Evolutionary conservation across 2,888 invertebrate genomes (phyloP).

Genomic region (Sicus ferrugineus): DNA sequence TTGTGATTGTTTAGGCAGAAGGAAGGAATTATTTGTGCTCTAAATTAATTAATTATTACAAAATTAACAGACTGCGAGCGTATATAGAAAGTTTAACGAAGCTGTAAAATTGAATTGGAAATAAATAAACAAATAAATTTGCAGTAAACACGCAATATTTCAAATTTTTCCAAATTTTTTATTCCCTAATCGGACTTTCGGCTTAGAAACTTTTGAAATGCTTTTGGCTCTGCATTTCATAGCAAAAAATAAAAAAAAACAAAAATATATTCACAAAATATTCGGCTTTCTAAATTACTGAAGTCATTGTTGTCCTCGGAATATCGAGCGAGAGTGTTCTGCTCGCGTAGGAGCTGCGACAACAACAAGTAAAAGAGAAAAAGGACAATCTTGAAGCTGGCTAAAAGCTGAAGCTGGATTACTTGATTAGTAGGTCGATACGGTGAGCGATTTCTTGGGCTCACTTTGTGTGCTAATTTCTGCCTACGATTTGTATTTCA

Average conservation of each 20-base stretch:
- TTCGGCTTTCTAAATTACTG: background rate
- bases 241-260: background rate
- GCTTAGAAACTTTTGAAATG: background rate
- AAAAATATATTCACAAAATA: background rate
- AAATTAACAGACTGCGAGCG: slow-evolving; percentile 11
- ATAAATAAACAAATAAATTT: slow-evolving; percentile 17
- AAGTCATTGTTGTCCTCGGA: background rate
- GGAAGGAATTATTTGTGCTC: slow-evolving; percentile 2
- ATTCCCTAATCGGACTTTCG: slow-evolving; percentile 1
- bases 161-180: slow-evolving; percentile 27
- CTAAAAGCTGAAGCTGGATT: too few relatives aligned
- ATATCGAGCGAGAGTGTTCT: background rate
- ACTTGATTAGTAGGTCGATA: too few relatives aligned
- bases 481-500: background rate
- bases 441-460: background rate
- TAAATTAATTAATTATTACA: slow-evolving; percentile 16
- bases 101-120: slow-evolving; percentile 29
- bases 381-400: slow-evolving; percentile 3
- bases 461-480: too few relatives aligned
- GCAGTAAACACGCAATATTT: slow-evolving; percentile 23
- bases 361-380: slow-evolving; percentile 4
- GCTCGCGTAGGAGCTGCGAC: background rate
- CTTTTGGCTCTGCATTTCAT: background rate
- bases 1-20: slow-evolving; percentile 24
- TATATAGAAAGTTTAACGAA: background rate